Percentiles rank a stretch among this genome's conserved stretches.
These are phyloP conservation scores for Urocitellus parryii DNA, from an alignment of 2,113 vertebrate species.

Conservation along the genomic window DNA sequence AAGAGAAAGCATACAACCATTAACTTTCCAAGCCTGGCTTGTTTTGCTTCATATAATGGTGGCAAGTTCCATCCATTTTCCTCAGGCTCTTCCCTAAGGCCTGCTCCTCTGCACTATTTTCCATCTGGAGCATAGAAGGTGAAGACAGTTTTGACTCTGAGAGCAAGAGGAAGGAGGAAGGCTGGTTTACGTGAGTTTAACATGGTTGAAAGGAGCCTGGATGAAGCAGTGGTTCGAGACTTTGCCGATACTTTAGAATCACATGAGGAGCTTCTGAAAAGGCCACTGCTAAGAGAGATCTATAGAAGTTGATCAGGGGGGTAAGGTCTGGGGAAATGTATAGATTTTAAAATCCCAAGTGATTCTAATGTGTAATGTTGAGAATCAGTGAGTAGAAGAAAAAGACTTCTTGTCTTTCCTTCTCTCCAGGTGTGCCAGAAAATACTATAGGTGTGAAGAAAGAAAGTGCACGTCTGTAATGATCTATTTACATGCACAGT, in stretches of 20 bases:
- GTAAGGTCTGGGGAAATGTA: not conserved
- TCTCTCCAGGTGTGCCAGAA: not conserved
- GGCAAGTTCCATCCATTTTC: no score
- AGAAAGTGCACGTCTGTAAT: not conserved
- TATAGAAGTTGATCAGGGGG: not conserved
- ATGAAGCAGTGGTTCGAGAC: not conserved
- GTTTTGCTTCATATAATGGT: no score
- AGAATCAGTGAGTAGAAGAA: not conserved
- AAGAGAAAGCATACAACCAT: no score
- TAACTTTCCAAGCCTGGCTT: no score
- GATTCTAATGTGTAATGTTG: not conserved
- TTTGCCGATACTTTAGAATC: not conserved
- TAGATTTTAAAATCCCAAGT: not conserved
- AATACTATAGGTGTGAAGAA: not conserved
- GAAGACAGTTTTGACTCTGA: not conserved
- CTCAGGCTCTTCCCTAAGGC: not conserved
- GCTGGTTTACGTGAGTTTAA: not conserved
- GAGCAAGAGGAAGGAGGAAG: not conserved
- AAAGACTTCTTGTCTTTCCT: conserved; percentile 1
- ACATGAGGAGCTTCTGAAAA: not conserved
- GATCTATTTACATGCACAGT: not conserved
- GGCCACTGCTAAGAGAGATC: not conserved
- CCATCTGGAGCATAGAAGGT: not conserved
- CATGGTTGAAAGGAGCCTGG: not conserved
- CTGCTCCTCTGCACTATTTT: not conserved